Conservation (phyloP, 2,888 invertebrate species). For the Drosophila anomalata region DNA sequence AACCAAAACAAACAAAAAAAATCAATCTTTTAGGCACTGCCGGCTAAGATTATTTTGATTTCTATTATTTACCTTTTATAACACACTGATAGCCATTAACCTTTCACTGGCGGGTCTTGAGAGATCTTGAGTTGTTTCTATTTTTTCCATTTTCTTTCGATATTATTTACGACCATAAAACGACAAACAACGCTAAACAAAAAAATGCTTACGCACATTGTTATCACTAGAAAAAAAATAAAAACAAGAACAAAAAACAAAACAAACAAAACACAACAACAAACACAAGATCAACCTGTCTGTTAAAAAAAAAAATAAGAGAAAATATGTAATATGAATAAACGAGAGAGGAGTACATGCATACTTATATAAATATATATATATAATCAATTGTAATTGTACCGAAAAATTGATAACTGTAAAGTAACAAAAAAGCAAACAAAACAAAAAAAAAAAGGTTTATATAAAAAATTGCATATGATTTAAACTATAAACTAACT, state of each 20-base stretch:
- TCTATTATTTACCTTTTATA: constrained; percentile 7
- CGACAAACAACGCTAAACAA: constrained; percentile 34
- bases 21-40: constrained; percentile 32
- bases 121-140: constrained; percentile 17
- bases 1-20: constrained; percentile 3
- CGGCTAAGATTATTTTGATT: constrained; percentile 3
- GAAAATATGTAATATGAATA: constrained; percentile 47
- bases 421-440: constrained; percentile 53
- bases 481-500: constrained; percentile 70
- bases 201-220: constrained; percentile 74
- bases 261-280: constrained; percentile 24
- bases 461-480: constrained; percentile 61
- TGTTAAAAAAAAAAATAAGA: constrained; percentile 52
- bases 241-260: constrained; percentile 34
- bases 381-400: constrained; percentile 71
- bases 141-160: neutral
- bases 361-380: constrained; percentile 50
- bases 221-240: constrained; percentile 57
- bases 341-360: constrained; percentile 20
- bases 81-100: neutral
- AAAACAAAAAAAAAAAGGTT: constrained; percentile 52
- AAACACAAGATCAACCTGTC: constrained; percentile 49
- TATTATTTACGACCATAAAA: constrained; percentile 23
- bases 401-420: constrained; percentile 75
- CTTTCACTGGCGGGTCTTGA: neutral